These are phyloP conservation scores for Synanthedon myopaeformis DNA, from an alignment of 2,888 invertebrate genomes.

Conservation along the genomic window DNA sequence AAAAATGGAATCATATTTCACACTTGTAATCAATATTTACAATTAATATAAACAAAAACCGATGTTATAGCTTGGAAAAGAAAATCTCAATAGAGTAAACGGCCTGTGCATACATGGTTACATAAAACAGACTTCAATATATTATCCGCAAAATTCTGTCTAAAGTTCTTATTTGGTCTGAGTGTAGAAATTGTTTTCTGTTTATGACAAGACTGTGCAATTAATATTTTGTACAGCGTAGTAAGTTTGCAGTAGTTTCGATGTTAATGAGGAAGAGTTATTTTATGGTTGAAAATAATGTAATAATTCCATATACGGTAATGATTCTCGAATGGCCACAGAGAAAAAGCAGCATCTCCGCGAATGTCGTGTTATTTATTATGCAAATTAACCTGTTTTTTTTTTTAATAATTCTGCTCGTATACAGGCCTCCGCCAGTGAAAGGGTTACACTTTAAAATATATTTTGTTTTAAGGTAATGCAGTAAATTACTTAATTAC, in stretches of 20 bases:
- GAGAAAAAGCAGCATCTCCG: background rate
- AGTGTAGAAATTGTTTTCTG: background rate
- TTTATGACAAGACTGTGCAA: background rate
- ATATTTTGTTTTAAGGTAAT: conserved; percentile 8
- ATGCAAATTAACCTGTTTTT: conserved; percentile 17
- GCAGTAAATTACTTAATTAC: conserved; percentile 22
- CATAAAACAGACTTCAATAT: no score
- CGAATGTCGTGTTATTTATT: conserved; percentile 15
- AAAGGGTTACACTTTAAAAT: conserved; percentile 10
- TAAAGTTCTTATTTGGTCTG: no score
- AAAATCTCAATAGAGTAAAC: no score
- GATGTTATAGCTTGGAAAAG: no score
- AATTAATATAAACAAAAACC: no score
- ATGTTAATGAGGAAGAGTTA: background rate
- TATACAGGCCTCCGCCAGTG: conserved; percentile 14
- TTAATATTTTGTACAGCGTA: background rate
- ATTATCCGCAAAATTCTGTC: no score
- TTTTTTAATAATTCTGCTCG: conserved; percentile 1
- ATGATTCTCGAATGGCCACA: background rate
- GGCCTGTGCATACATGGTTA: no score
- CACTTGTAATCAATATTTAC: no score
- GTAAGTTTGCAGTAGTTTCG: background rate
- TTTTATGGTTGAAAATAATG: background rate
- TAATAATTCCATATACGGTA: background rate
- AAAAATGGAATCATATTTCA: no score